These are phyloP conservation scores for Pseudomyrmex gracilis DNA, from an alignment of 1,140 invertebrate species.

Conservation along the genomic window DNA sequence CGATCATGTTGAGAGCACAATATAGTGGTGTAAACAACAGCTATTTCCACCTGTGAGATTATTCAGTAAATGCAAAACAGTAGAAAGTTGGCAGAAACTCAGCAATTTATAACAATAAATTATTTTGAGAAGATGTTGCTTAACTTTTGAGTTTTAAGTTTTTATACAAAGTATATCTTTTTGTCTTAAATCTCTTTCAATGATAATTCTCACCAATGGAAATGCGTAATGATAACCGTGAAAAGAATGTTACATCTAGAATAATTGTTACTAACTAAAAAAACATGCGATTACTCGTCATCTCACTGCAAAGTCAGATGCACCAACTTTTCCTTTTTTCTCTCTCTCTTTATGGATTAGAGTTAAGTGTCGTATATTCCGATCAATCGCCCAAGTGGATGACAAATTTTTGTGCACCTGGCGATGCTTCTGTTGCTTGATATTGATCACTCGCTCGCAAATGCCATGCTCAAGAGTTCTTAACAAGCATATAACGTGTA, in stretches of 20 bases:
- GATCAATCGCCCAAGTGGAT: neutral
- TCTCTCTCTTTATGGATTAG: no score
- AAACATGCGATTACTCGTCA: constrained; percentile 81
- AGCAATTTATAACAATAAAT: neutral
- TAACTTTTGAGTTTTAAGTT: neutral
- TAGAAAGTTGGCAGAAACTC: neutral
- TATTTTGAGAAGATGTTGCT: neutral
- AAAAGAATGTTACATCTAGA: constrained; percentile 68
- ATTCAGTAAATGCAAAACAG: neutral
- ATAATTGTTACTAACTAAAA: constrained; percentile 72
- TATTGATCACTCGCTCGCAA: constrained; percentile 79
- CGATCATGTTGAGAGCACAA: neutral
- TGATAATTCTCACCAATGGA: constrained; percentile 31
- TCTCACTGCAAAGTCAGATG: constrained; percentile 59
- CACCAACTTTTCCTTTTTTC: constrained; percentile 31
- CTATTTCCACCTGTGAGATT: constrained; percentile 52
- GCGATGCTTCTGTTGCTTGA: constrained; percentile 63
- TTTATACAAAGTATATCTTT: neutral
- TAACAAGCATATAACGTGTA: constrained; percentile 79
- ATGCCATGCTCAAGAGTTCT: constrained; percentile 82
- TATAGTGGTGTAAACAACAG: constrained; percentile 1
- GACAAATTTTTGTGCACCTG: constrained; percentile 36
- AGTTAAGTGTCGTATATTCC: neutral
- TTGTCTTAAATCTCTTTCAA: neutral
- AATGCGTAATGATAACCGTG: constrained; percentile 13